Base-by-base conservation (phyloP, 2,113 vertebrate genomes). In the Alexandromys fortis region DNA sequence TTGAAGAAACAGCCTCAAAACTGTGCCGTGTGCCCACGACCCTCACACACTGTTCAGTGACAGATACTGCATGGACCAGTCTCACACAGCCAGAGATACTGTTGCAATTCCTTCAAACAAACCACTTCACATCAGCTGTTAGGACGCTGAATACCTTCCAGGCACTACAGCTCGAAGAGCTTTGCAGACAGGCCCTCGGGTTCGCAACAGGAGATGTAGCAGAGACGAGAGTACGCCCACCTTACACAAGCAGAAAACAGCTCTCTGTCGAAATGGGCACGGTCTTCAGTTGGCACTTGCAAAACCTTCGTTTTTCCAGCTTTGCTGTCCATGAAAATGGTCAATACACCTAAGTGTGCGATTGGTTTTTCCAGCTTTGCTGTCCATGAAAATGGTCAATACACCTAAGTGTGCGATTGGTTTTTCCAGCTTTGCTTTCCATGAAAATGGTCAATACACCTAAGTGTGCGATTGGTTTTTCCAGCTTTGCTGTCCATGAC, bases 1-100 rank as follows among this genome's bases (percentile, higher is more conserved):
- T 86, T 45, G 49, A 49, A 81, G 68, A 87, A 79, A 63, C 13
- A 42, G 26, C 95, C 55, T 92, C 55, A 93, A 85, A 96, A 90
- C 38, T 87, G 21, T 58, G 73, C 13, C 30, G 11, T 47, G 83
- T 87, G 86, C 5, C 91, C 91, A 16, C 70, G 58, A 93, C 67
- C 77, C 38, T 19, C 35, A 88, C 14, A 13, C 24, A 67, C 55
- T 90, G 79, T 81, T 73, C 65, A 76, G 91, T 72, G 92, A 72
- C 11, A 61, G 73, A 58, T 45, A 65, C 4, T 82, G 16, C 7
- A 42, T 26, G 13, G 78, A 65, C 70, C 42, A n/a, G n/a, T 90
- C n/a, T 90, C 68, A 96, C 35, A 65, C 26, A 82, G 65, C 58
- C 73, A 63, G 22, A 90, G 35, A 86, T 19, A 83, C 49, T 68